Base-by-base conservation (phyloP, 2,797 vertebrate genomes). In the Simalia tracyae region DNA sequence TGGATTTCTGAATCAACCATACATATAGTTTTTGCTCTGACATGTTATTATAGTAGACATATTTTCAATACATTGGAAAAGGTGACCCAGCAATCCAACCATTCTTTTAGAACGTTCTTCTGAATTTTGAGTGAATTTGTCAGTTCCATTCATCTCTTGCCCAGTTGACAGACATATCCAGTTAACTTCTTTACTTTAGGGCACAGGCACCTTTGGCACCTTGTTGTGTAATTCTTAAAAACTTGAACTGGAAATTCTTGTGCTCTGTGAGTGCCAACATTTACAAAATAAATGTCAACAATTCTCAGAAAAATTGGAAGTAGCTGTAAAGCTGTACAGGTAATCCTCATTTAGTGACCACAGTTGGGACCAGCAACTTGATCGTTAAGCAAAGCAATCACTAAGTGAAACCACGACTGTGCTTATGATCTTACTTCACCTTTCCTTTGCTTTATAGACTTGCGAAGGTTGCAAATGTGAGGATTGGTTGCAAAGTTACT, bases 241-340 rank as follows among this genome's bases (percentile, higher is more conserved):
- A 4, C 17, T 9, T 66, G 60, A 86, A 31, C 22, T 86, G 84
- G 22, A 85, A 85, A 54, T 85, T n/a, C 54, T 87, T 28, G 61
- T 50, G 10, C 9, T 87, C 28, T 89, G 91, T 89, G 42, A 93
- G 95, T 91, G 24, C 14, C 94, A 92, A 93, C 87, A 90, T 93
- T 84, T 56, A 86, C 17, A 24, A 3, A 24, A 28, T 90, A 85
- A 95, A 92, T 94, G 61, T 56, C 36, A 60, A 56, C 36, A 93
- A 64, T 0, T 3, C 1, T 68, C 90, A 12, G 1, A 84, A 14
- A 60, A 8, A 28, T 10, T 61, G 57, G 28, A n/a, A 24, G 1
- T 60, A 60, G 59, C 59, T 5, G 14, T 60, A 60, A 60, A 60
- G 59, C 59, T 60, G 17, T 60, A 60, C 19, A 60, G 59, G 19